Conservation (phyloP, 2,113 vertebrate genomes). For the Tylochromis polylepis region DNA sequence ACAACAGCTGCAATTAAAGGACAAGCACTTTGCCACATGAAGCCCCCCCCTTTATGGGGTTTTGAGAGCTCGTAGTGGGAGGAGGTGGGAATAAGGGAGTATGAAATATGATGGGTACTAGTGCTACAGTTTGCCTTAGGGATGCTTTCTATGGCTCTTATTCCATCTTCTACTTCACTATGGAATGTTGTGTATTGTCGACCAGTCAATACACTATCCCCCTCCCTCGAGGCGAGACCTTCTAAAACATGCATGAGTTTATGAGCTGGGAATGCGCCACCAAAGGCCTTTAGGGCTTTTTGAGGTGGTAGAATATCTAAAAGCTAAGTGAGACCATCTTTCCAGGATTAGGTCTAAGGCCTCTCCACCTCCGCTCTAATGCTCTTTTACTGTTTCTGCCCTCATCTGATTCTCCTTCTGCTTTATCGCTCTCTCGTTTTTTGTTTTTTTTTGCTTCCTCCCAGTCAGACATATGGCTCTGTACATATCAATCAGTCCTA, state of each 20-base stretch:
- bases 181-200: slow-evolving; percentile 64
- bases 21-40: slow-evolving; percentile 15
- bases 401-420: slow-evolving; percentile 9
- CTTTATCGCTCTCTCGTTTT: not conserved
- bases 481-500: slow-evolving; percentile 44
- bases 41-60: not conserved
- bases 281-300: slow-evolving; percentile 51
- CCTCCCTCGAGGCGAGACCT: slow-evolving; percentile 42
- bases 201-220: slow-evolving; percentile 62
- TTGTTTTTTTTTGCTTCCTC: not conserved
- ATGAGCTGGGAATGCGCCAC: slow-evolving; percentile 45
- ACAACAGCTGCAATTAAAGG: slow-evolving; percentile 35
- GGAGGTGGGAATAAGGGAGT: not conserved
- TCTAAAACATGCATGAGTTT: slow-evolving; percentile 75
- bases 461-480: slow-evolving; percentile 32
- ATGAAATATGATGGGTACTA: slow-evolving; percentile 44
- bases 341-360: slow-evolving; percentile 58
- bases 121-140: slow-evolving; percentile 57
- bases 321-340: slow-evolving; percentile 62
- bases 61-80: slow-evolving; percentile 18
- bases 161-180: slow-evolving; percentile 50
- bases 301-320: slow-evolving; percentile 57
- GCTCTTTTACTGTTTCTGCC: slow-evolving; percentile 13
- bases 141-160: slow-evolving; percentile 60
- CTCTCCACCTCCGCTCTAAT: slow-evolving; percentile 32